A percentile compares a stretch with the other conserved stretches of the same genome.
phyloP scores from a whole-genome alignment of 2,888 invertebrate species.

The Papilio demoleus region DNA sequence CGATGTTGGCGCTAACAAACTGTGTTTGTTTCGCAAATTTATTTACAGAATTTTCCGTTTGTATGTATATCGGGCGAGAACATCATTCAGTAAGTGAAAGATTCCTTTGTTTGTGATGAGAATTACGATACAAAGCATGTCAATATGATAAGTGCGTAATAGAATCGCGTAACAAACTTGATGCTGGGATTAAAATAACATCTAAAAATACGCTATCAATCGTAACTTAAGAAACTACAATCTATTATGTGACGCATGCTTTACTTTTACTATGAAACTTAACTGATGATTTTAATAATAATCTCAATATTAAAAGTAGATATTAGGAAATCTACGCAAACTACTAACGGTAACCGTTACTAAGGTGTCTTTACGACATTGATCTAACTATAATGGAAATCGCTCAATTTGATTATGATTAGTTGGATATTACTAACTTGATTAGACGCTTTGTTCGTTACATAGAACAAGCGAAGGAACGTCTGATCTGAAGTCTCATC shows the following conservation, averaged over 20 bases:
- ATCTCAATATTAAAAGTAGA: too few relatives aligned
- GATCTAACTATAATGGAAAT: conserved; percentile 19
- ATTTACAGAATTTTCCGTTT: conserved; percentile 61
- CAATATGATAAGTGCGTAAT: conserved; percentile 20
- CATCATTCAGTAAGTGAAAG: conserved; percentile 29
- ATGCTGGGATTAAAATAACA: background rate
- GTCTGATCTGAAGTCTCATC: conserved; percentile 30
- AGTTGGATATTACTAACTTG: conserved; percentile 31
- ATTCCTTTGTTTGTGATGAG: conserved; percentile 34
- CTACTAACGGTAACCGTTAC: too few relatives aligned
- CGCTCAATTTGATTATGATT: conserved; percentile 19
- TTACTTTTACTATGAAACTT: too few relatives aligned
- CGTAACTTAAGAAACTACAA: background rate
- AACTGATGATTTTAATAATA: too few relatives aligned
- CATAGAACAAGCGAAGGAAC: conserved; percentile 22
- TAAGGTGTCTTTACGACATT: background rate
- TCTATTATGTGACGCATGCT: too few relatives aligned
- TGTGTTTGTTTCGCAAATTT: conserved; percentile 56
- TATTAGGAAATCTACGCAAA: too few relatives aligned
- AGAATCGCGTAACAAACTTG: background rate
- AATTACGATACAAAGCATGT: conserved; percentile 24
- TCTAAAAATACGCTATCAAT: background rate
- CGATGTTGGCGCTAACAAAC: conserved; percentile 44
- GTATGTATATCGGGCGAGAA: conserved; percentile 42
- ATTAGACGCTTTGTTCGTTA: conserved; percentile 7